phyloP scores from a whole-genome alignment of 2,113 vertebrate genomes.

The Saimiri boliviensis region DNA sequence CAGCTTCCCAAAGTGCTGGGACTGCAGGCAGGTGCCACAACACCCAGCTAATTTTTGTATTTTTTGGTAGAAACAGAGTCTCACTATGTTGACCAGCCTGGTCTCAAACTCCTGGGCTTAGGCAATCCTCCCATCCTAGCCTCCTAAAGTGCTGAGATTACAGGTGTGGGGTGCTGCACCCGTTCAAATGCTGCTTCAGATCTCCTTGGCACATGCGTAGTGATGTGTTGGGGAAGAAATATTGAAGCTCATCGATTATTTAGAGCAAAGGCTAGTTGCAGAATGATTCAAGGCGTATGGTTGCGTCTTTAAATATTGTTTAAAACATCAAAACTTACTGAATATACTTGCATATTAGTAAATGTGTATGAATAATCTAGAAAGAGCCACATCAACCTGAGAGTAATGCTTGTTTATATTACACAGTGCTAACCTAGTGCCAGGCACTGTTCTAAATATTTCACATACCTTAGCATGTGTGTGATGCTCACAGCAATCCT shows the following conservation, averaged over 20 bases:
- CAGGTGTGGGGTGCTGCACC: too few relatives aligned
- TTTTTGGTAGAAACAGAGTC: too few relatives aligned
- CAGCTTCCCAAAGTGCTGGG: too few relatives aligned
- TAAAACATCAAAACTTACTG: not conserved
- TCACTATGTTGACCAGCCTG: too few relatives aligned
- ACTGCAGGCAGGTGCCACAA: too few relatives aligned
- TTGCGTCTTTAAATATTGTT: not conserved
- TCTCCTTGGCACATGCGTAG: accelerated
- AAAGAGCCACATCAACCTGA: not conserved
- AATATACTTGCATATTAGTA: not conserved
- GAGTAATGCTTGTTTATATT: not conserved
- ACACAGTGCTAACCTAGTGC: not conserved
- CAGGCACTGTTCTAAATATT: not conserved
- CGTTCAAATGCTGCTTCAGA: not conserved
- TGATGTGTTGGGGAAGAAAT: not conserved
- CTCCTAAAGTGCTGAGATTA: too few relatives aligned
- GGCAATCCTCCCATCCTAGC: too few relatives aligned
- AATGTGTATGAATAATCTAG: not conserved
- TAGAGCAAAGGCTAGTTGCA: not conserved
- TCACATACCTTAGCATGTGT: not conserved
- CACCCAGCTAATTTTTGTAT: too few relatives aligned
- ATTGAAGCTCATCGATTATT: not conserved
- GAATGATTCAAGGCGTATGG: not conserved
- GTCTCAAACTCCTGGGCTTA: too few relatives aligned
- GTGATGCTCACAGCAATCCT: not conserved